Percentiles rank a stretch among this genome's conserved stretches.
Evolutionary conservation across 2,888 invertebrate genomes (phyloP).

Genomic region (Dryobotodes eremita): DNA sequence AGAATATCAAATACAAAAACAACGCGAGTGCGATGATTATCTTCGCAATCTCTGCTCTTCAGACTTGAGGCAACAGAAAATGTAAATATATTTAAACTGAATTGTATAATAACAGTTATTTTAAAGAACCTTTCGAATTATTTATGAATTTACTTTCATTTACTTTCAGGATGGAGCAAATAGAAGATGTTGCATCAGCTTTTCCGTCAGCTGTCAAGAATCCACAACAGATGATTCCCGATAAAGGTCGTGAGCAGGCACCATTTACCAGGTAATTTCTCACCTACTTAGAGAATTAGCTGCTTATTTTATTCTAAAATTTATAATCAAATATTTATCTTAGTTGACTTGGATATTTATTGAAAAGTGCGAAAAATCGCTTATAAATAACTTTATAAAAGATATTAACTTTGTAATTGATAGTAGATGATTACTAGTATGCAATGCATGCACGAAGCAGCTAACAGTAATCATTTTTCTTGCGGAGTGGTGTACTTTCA

Average conservation of each 20-base stretch:
- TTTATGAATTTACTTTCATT: constrained; percentile 36
- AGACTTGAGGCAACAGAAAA: constrained; percentile 83
- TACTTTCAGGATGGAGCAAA: constrained; percentile 82
- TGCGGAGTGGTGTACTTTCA: constrained; percentile 79
- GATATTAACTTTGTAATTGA: constrained; percentile 53
- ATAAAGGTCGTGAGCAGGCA: constrained; percentile 72
- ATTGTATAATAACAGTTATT: constrained; percentile 37
- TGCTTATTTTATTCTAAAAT: not conserved
- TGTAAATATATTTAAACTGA: constrained; percentile 75
- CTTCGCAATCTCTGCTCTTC: constrained; percentile 86
- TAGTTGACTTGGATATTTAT: constrained; percentile 11
- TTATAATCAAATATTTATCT: constrained; percentile 18
- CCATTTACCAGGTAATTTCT: constrained; percentile 74
- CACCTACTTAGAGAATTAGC: constrained; percentile 20
- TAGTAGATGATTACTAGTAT: constrained; percentile 67
- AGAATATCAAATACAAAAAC: constrained; percentile 95
- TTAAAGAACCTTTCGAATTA: constrained; percentile 11
- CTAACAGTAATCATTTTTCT: constrained; percentile 75
- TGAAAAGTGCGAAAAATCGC: not conserved
- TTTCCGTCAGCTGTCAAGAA: constrained; percentile 74
- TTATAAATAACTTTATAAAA: constrained; percentile 28
- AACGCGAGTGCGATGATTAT: constrained; percentile 90
- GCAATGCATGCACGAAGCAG: constrained; percentile 70
- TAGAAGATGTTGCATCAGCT: constrained; percentile 74
- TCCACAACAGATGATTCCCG: constrained; percentile 67